Evolutionary conservation across 2,888 invertebrate species (phyloP).

Genomic region (Xanthia togata): DNA sequence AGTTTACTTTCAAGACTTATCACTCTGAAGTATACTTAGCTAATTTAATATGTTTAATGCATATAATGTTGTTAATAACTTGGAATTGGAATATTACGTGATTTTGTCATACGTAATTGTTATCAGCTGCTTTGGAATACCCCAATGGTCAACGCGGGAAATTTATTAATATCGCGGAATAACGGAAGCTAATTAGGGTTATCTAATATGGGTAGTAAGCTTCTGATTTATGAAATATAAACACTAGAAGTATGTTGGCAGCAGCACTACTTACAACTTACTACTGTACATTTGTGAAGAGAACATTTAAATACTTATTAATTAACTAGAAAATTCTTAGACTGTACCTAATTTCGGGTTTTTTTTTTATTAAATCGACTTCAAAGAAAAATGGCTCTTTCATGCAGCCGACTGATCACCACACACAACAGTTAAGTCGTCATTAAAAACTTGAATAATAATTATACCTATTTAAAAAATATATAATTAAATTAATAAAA

Average conservation of each 20-base stretch:
- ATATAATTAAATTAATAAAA: background rate
- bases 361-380: no score
- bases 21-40: no score
- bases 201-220: background rate
- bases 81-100: background rate
- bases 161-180: constrained; percentile 15
- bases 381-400: no score
- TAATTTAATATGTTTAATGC: no score
- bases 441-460: background rate
- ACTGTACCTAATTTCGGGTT: no score
- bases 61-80: constrained; percentile 1
- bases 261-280: no score
- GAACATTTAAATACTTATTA: no score
- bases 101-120: constrained; percentile 11
- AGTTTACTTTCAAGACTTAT: no score
- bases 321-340: no score
- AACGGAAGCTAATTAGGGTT: constrained; percentile 10
- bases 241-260: no score
- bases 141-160: constrained; percentile 9
- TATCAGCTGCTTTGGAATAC: constrained; percentile 36
- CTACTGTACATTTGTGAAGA: no score
- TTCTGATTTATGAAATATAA: background rate
- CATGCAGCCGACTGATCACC: no score
- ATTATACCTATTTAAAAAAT: background rate
- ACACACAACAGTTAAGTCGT: background rate